These are phyloP conservation scores for Alligator mississippiensis DNA, from an alignment of 2,113 vertebrate species.

Conservation along the genomic window DNA sequence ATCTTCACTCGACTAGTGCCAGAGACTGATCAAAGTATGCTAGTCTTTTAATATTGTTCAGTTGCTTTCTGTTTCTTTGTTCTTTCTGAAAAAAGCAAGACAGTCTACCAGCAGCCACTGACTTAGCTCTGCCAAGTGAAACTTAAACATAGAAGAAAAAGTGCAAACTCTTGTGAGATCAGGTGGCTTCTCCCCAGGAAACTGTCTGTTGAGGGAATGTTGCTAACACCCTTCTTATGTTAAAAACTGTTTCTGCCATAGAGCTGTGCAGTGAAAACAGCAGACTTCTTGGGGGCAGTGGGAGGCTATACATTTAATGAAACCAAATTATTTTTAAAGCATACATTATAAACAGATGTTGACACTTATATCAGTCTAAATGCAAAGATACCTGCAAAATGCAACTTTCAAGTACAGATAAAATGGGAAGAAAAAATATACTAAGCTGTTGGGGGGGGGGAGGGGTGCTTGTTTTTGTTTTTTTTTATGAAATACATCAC, in stretches of 20 bases:
- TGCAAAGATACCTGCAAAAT: neutral
- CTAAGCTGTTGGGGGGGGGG: too few species aligned
- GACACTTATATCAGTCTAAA: neutral
- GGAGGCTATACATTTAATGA: constrained; percentile 28
- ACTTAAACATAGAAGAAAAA: constrained; percentile 43
- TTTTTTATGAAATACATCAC: neutral
- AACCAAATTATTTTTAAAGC: constrained; percentile 14
- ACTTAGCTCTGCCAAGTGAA: constrained; percentile 42
- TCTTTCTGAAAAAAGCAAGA: neutral
- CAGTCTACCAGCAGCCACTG: constrained; percentile 16
- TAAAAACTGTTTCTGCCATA: neutral
- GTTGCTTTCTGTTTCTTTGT: constrained; percentile 8
- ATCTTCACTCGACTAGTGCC: constrained; percentile 17
- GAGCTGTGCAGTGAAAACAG: neutral
- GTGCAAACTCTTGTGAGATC: neutral
- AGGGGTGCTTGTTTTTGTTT: neutral
- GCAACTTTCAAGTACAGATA: neutral
- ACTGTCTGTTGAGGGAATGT: constrained; percentile 17
- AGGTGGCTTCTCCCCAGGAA: constrained; percentile 45
- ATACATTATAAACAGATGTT: neutral
- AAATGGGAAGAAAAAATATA: neutral
- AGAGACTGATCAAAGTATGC: constrained; percentile 28
- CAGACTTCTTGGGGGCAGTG: neutral
- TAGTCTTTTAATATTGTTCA: neutral
- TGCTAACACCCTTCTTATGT: neutral